A percentile compares a stretch with the other conserved stretches of the same genome.
Evolutionary conservation across 2,888 invertebrate genomes (phyloP).

Genomic region (Itoplectis maculator): DNA sequence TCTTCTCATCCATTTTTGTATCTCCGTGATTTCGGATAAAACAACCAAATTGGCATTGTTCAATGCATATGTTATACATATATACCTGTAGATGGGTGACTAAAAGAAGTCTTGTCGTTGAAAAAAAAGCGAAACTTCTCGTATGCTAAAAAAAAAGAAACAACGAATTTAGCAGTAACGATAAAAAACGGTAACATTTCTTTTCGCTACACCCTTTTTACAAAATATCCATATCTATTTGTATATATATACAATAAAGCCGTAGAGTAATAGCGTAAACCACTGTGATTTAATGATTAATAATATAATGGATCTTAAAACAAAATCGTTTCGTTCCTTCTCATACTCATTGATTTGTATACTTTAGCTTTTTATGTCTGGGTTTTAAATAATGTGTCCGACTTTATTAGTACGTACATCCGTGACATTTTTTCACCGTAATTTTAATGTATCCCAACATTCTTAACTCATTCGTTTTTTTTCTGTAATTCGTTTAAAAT

Average conservation of each 20-base stretch:
- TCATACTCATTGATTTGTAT: constrained; percentile 72
- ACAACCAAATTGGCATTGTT: constrained; percentile 72
- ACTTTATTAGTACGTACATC: constrained; percentile 70
- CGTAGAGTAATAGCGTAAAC: constrained; percentile 74
- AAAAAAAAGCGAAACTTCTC: constrained; percentile 10
- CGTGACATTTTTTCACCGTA: constrained; percentile 69
- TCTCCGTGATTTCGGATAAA: constrained; percentile 68
- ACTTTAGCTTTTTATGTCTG: constrained; percentile 76
- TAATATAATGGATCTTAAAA: constrained; percentile 69
- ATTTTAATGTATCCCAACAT: constrained; percentile 67
- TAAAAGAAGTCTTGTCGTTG: constrained; percentile 71
- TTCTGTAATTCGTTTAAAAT: constrained; percentile 60
- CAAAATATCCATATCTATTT: constrained; percentile 64
- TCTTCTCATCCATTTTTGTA: constrained; percentile 71
- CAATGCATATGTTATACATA: constrained; percentile 67
- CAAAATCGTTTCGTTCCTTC: constrained; percentile 65
- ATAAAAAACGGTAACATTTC: constrained; percentile 70
- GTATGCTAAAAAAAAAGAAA: neutral
- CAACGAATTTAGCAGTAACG: neutral
- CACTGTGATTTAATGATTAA: constrained; percentile 70
- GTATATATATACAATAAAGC: constrained; percentile 68
- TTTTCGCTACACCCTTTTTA: constrained; percentile 70
- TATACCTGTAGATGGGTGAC: constrained; percentile 70
- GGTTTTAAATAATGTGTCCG: constrained; percentile 69
- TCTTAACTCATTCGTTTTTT: constrained; percentile 55